Conservation (phyloP, 1,140 invertebrate genomes). For the Colletes latitarsis region DNA sequence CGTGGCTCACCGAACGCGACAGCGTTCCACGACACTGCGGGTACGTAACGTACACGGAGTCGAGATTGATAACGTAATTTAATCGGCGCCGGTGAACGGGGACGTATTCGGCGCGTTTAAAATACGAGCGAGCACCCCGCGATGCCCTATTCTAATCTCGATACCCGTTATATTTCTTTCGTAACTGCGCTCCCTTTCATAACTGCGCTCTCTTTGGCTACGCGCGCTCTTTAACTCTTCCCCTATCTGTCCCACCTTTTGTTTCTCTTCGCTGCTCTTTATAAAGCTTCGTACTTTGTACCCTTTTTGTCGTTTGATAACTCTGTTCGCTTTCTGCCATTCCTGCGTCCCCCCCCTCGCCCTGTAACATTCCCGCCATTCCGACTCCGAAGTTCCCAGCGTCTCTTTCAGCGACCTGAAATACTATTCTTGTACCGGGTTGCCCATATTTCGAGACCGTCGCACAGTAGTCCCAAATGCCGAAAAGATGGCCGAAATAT, state of each 20-base stretch:
- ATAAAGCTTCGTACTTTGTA: slow-evolving; percentile 1
- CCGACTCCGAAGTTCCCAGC: neutral
- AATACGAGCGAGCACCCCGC: neutral
- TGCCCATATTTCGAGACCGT: too few species aligned
- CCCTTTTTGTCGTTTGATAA: neutral
- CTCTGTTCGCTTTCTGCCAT: neutral
- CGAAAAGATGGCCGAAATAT: too few species aligned
- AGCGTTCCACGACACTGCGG: neutral
- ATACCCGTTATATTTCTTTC: neutral
- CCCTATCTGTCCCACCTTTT: neutral
- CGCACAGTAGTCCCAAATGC: too few species aligned
- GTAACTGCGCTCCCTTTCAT: slow-evolving; percentile 2
- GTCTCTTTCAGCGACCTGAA: slow-evolving; percentile 34
- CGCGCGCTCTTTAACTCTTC: slow-evolving; percentile 6
- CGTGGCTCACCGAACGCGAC: neutral
- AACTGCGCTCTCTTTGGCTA: slow-evolving; percentile 6
- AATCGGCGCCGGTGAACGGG: neutral
- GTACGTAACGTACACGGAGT: neutral
- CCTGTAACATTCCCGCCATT: neutral
- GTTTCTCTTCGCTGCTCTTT: slow-evolving; percentile 14
- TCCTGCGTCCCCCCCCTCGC: neutral
- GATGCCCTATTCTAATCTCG: neutral
- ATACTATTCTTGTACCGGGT: neutral
- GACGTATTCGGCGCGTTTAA: neutral
- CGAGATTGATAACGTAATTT: slow-evolving; percentile 24